A percentile compares a stretch with the other conserved stretches of the same genome.
phyloP scores from a whole-genome alignment of 2,113 vertebrate genomes.

The Megaceryle torquata region DNA sequence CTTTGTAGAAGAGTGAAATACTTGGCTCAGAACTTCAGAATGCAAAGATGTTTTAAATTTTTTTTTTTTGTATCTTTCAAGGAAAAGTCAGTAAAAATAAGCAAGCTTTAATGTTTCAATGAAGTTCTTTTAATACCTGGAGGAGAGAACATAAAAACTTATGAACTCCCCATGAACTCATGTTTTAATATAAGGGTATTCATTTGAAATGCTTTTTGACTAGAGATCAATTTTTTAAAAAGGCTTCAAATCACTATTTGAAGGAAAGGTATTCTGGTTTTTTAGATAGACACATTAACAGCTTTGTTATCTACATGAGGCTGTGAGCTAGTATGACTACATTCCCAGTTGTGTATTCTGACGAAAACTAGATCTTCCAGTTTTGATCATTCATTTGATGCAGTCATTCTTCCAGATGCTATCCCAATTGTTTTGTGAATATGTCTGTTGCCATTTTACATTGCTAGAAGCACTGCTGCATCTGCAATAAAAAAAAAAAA shows the following conservation, averaged over 20 bases:
- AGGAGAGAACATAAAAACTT: background rate
- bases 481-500: background rate
- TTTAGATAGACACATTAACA: background rate
- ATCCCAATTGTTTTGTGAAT: background rate
- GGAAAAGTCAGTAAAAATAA: background rate
- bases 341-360: background rate
- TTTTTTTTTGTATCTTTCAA: background rate
- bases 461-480: background rate
- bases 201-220: background rate
- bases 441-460: background rate
- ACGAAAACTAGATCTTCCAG: background rate
- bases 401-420: background rate
- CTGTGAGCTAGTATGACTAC: background rate
- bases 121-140: background rate
- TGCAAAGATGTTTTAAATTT: background rate
- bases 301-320: background rate
- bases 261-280: background rate
- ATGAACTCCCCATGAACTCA: fast-evolving
- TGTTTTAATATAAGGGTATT: background rate
- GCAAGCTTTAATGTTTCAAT: background rate
- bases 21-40: background rate
- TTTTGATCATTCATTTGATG: background rate
- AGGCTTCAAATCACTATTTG: background rate
- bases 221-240: background rate
- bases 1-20: background rate